Base-by-base conservation (phyloP, 92 coral and sea anemone species). In the Palythoa grandiflora region DNA sequence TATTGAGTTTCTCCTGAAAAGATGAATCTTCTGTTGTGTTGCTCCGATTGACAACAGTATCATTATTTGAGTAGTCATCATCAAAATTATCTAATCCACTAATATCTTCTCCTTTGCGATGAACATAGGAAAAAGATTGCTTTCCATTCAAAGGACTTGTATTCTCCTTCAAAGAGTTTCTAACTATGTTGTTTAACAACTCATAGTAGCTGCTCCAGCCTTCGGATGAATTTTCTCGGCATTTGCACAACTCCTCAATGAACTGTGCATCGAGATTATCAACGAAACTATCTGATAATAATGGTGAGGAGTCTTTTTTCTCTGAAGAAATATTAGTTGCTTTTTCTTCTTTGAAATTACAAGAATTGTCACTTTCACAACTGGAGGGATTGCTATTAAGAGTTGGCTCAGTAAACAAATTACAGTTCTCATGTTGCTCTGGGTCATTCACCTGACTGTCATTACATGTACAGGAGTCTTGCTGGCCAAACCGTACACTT, bases 171-270 rank as follows among this genome's bases (percentile, higher is more conserved):
- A 81, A 47, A 40, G 86, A 63, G 20, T 28, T 70, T 20, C 21
- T 81, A 10, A 70, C 65, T 44, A 71, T 61, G 17, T 91, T 89
- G 17, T 87, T 88, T 38, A 94, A 72, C 11, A 94, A 55, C 47
- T 94, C 88, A 70, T 88, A 91, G 74, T 94, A 94, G 59, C 90
- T 90, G 68, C 89, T 84, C 98, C 98, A 94, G 39, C 95, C 94
- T 36, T 92, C 98, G 47, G 85, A 54, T n/a, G 44, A 73, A 19
- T 83, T 78, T 88, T 92, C 96, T 3, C 95, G 88, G 37, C 84
- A 88, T 35, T 51, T 89, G 63, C 84, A 94, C 53, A 94, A 60
- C 68, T 94, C 94, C 53, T 94, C 93, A 51, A 94, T 39, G 19
- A 94, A 94, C 59, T 75, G 80, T 12, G 73, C 50, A 68, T 94